These are phyloP conservation scores for Mesopsocus fuscifrons DNA, from an alignment of 2,888 invertebrate genomes.

Conservation along the genomic window DNA sequence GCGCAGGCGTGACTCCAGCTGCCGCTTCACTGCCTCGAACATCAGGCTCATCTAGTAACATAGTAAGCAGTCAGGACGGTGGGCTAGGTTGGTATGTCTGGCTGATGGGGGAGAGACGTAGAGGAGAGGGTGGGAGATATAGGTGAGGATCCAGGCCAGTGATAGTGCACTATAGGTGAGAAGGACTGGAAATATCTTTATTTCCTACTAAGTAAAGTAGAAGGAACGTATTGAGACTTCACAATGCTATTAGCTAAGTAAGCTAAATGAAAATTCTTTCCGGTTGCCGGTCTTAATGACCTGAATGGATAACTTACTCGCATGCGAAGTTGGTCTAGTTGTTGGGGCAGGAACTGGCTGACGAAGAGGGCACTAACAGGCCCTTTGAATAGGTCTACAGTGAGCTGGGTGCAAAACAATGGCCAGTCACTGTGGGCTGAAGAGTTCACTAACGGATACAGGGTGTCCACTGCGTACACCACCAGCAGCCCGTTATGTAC, in stretches of 20 bases:
- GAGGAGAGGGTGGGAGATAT: too few relatives aligned
- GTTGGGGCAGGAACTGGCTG: conserved; percentile 25
- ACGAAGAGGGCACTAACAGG: conserved; percentile 29
- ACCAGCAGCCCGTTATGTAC: conserved; percentile 30
- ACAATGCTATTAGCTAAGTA: too few relatives aligned
- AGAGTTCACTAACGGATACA: conserved; percentile 27
- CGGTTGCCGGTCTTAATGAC: too few relatives aligned
- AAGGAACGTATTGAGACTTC: too few relatives aligned
- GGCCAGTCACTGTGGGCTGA: conserved; percentile 22
- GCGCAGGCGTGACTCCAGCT: conserved; percentile 25
- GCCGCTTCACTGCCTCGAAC: conserved; percentile 26
- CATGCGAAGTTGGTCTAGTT: conserved; percentile 24
- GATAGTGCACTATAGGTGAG: too few relatives aligned
- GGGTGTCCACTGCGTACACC: conserved; percentile 28
- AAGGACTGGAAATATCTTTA: too few relatives aligned
- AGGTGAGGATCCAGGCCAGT: too few relatives aligned
- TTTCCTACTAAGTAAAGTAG: too few relatives aligned
- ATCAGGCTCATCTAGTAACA: conserved; percentile 18
- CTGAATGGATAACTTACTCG: conserved; percentile 26
- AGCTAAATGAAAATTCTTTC: too few relatives aligned
- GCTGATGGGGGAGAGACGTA: too few relatives aligned
- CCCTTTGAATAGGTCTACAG: conserved; percentile 24
- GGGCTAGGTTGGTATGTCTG: too few relatives aligned
- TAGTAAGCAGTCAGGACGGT: too few relatives aligned
- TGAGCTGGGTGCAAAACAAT: conserved; percentile 25